A percentile compares a stretch with the other conserved stretches of the same genome.
Evolutionary conservation across 1,140 invertebrate species (phyloP).

Genomic region (Zophobas morio): DNA sequence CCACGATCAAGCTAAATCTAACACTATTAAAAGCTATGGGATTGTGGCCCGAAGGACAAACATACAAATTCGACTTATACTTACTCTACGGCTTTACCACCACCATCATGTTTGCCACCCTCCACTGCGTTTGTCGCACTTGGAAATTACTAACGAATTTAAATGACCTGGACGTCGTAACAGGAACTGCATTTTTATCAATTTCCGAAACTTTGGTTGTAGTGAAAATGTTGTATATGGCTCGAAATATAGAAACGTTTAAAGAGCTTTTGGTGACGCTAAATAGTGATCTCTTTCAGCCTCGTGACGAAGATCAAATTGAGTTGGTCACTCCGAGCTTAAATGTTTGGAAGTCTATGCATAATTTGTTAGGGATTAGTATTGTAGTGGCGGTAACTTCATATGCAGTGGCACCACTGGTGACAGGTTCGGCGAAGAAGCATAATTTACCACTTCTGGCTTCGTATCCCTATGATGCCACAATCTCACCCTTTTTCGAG

Average conservation of each 20-base stretch:
- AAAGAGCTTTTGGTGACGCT: background rate
- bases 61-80: no score
- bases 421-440: background rate
- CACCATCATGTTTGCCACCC: no score
- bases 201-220: conserved; percentile 2
- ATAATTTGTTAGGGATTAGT: background rate
- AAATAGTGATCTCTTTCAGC: background rate
- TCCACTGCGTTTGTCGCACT: no score
- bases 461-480: conserved; percentile 11
- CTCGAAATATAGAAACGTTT: background rate
- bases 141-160: background rate
- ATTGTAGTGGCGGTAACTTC: background rate
- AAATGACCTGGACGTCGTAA: background rate
- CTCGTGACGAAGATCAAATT: background rate
- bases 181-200: background rate
- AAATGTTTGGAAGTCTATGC: background rate
- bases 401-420: background rate
- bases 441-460: background rate
- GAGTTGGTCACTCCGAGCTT: background rate
- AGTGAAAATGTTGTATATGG: background rate
- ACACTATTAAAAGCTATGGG: no score
- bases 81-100: no score
- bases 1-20: no score
- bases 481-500: background rate
- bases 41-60: no score